These are phyloP conservation scores for Castor canadensis DNA, from an alignment of 2,113 vertebrate species.

Conservation along the genomic window DNA sequence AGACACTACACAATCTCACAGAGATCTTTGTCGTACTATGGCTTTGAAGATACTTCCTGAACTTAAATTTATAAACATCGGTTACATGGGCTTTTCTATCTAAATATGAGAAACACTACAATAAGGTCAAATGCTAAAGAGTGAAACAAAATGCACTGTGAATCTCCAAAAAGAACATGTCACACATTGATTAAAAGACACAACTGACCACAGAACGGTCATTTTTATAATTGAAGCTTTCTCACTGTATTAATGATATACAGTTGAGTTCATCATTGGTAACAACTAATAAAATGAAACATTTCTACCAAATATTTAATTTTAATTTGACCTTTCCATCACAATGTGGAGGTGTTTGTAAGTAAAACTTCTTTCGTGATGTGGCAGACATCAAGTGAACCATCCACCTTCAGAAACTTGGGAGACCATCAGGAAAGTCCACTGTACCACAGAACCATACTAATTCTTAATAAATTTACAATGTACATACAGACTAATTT, in stretches of 20 bases:
- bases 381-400: background rate
- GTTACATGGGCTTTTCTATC: background rate
- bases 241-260: background rate
- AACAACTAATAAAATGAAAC: background rate
- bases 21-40: background rate
- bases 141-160: background rate
- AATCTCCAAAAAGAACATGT: background rate
- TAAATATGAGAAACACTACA: background rate
- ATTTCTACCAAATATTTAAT: constrained; percentile 3
- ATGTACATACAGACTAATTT: background rate
- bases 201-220: background rate
- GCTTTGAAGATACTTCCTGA: background rate
- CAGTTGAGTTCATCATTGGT: background rate
- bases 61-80: background rate
- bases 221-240: background rate
- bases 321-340: background rate
- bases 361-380: background rate
- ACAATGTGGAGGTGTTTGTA: background rate
- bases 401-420: background rate
- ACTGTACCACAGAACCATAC: background rate
- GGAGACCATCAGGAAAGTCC: background rate
- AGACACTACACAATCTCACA: background rate
- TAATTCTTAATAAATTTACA: background rate
- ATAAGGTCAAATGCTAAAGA: background rate
- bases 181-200: background rate